Evolutionary conservation across 2,797 vertebrate genomes (phyloP).

Genomic region (Gallinago nigripennis): DNA sequence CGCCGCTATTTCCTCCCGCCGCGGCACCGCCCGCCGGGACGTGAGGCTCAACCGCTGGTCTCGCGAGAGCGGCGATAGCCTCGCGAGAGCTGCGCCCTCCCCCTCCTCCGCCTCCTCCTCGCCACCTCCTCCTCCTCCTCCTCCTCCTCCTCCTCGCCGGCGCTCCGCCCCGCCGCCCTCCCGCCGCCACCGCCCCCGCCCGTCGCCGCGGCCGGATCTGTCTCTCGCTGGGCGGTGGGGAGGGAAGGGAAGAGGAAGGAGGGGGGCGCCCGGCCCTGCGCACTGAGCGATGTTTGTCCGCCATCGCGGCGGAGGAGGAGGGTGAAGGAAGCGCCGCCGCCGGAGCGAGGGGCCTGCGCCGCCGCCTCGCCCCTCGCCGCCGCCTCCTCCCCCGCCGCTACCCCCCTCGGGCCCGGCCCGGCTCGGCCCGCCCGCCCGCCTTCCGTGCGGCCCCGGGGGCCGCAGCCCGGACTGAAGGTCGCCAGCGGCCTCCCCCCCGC

Average conservation of each 20-base stretch:
- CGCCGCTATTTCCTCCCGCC: neutral
- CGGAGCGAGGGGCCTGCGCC: slow-evolving; percentile 42
- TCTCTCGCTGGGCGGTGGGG: too few relatives aligned
- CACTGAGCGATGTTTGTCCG: slow-evolving; percentile 88
- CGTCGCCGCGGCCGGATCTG: too few relatives aligned
- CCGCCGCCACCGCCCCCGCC: too few relatives aligned
- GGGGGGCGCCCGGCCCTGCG: slow-evolving; percentile 79
- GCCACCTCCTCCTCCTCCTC: too few relatives aligned
- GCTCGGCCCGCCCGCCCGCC: neutral
- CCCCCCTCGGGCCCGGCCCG: neutral
- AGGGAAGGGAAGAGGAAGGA: neutral
- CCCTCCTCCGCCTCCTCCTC: too few relatives aligned
- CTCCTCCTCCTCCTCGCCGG: too few relatives aligned
- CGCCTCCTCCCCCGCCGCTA: neutral
- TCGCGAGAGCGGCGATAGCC: neutral
- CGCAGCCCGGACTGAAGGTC: neutral
- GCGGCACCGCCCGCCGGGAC: too few relatives aligned
- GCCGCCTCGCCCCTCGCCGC: slow-evolving; percentile 26
- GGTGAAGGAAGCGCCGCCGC: slow-evolving; percentile 72
- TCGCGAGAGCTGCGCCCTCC: neutral
- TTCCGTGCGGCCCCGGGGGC: neutral
- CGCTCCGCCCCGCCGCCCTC: too few relatives aligned
- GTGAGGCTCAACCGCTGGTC: neutral
- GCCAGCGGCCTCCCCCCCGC: slow-evolving; percentile 17
- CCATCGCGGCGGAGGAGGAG: slow-evolving; percentile 87